Evolutionary conservation across 2,888 invertebrate species (phyloP).

Genomic region (Lysandra coridon): DNA sequence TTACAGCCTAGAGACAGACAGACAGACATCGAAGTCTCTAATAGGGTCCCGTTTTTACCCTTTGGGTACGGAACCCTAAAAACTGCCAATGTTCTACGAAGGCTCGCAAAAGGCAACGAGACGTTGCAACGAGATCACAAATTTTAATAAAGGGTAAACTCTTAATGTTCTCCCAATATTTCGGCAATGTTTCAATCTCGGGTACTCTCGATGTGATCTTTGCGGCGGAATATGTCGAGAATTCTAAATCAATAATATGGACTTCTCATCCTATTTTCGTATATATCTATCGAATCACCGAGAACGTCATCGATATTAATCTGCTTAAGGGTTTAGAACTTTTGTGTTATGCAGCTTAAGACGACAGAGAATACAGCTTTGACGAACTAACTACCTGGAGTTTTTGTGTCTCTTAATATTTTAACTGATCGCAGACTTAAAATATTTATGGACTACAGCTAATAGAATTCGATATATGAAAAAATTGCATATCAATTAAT

Average conservation of each 20-base stretch:
- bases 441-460: neutral
- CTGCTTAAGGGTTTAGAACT: neutral
- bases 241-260: constrained; percentile 8
- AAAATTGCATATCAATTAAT: neutral
- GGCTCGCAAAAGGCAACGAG: neutral
- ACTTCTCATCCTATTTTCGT: neutral
- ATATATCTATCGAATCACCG: neutral
- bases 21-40: too few species aligned
- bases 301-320: neutral
- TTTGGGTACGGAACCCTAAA: neutral
- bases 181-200: constrained; percentile 16
- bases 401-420: neutral
- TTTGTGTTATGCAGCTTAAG: neutral
- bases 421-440: neutral
- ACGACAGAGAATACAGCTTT: neutral
- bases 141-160: neutral
- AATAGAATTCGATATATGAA: too few species aligned
- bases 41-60: too few species aligned
- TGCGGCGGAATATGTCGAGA: neutral
- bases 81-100: neutral
- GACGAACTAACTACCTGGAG: constrained; percentile 8
- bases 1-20: too few species aligned
- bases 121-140: neutral
- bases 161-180: neutral
- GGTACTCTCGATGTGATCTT: neutral